A percentile compares a stretch with the other conserved stretches of the same genome.
Conservation (phyloP, 2,113 vertebrate species). For the Cricetomys ansorgei region DNA sequence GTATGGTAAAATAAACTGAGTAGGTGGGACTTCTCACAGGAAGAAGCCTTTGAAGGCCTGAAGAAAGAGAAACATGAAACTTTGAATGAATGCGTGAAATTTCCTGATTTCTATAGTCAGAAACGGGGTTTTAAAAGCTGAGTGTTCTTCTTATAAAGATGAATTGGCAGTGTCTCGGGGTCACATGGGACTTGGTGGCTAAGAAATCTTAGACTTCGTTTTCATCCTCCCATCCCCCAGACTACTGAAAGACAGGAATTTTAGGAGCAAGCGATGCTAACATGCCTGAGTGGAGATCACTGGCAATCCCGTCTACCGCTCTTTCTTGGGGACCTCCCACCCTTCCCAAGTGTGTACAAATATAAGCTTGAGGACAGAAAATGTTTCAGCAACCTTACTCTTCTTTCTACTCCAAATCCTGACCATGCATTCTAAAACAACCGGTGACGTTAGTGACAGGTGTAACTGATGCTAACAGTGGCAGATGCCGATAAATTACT, state of each 20-base stretch:
- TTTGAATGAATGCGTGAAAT: background rate
- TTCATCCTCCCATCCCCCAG: background rate
- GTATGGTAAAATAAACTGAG: background rate
- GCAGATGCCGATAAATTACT: background rate
- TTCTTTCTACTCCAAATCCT: background rate
- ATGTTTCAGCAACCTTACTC: background rate
- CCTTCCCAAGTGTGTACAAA: background rate
- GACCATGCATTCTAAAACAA: background rate
- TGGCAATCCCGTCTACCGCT: background rate
- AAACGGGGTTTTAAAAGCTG: background rate
- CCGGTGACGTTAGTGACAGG: background rate
- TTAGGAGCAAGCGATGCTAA: background rate
- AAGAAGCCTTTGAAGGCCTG: background rate
- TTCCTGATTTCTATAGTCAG: background rate
- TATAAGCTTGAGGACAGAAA: background rate
- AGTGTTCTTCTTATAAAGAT: background rate
- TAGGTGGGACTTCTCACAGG: background rate
- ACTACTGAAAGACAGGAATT: background rate
- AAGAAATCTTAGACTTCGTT: background rate
- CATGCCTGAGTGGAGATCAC: background rate
- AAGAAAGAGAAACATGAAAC: background rate
- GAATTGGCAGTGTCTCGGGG: background rate
- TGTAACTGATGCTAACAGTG: background rate
- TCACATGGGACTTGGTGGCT: background rate
- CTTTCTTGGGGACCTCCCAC: background rate